Percentiles rank a stretch among this genome's conserved stretches.
Conservation (phyloP, 2,888 invertebrate species). For the Ctenicera cuprea region DNA sequence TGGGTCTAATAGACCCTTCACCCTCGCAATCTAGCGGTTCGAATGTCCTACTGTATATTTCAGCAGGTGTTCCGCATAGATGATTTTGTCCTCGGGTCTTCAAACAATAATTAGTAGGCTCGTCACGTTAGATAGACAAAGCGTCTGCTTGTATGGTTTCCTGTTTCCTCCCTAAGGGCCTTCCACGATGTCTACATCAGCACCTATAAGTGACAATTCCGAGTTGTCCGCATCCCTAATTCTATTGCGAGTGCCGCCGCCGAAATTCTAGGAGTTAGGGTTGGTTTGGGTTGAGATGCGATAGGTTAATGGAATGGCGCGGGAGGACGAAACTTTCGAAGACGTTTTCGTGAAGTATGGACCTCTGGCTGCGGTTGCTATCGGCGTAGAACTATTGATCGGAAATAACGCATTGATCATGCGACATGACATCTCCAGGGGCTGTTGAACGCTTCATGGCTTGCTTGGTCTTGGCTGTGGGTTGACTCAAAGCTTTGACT, state of each 20-base stretch:
- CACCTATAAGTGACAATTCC: constrained; percentile 34
- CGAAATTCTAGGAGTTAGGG: constrained; percentile 3
- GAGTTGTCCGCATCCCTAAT: constrained; percentile 36
- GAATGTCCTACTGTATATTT: constrained; percentile 14
- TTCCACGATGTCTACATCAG: constrained; percentile 27
- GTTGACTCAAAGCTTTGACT: constrained; percentile 23
- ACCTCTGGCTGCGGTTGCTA: constrained; percentile 21
- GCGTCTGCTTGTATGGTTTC: constrained; percentile 26
- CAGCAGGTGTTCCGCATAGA: not conserved
- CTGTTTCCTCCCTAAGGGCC: constrained; percentile 8
- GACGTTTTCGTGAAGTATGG: constrained; percentile 15
- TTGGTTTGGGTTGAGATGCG: not conserved
- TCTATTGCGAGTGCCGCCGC: constrained; percentile 24
- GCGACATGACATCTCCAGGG: constrained; percentile 39
- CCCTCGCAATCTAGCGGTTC: not conserved
- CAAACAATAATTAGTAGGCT: constrained; percentile 34
- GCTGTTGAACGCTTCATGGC: constrained; percentile 43
- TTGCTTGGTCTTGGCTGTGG: constrained; percentile 2
- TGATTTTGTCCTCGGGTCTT: not conserved
- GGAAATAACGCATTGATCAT: constrained; percentile 52
- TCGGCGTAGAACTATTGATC: constrained; percentile 42
- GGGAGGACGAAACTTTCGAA: constrained; percentile 31
- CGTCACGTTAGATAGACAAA: constrained; percentile 35
- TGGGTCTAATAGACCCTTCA: constrained; percentile 2
- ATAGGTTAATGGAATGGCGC: constrained; percentile 22